Percentiles rank a stretch among this genome's conserved stretches.
Evolutionary conservation across 2,888 invertebrate genomes (phyloP).

Genomic region (Drosophila cracens): DNA sequence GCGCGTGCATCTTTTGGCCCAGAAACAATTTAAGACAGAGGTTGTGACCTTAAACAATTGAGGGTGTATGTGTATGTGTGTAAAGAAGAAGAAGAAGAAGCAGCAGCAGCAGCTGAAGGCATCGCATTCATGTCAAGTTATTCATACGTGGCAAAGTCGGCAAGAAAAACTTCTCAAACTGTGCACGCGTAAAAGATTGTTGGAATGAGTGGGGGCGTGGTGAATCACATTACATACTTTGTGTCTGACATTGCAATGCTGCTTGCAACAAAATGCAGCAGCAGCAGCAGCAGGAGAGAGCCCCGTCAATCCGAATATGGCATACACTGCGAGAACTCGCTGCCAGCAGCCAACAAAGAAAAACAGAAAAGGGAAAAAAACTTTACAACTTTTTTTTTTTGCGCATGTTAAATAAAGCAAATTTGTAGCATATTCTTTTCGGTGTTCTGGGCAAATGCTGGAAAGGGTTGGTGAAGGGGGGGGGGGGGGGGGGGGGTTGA

Average conservation of each 20-base stretch:
- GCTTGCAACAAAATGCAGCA: constrained; percentile 20
- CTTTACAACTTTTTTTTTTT: constrained; percentile 70
- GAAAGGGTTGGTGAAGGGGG: not conserved
- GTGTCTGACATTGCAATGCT: constrained; percentile 49
- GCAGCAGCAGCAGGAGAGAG: not conserved
- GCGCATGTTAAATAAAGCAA: constrained; percentile 74
- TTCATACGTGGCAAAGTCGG: constrained; percentile 58
- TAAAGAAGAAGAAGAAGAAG: not conserved
- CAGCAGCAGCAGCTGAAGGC: not conserved
- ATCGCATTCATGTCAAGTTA: constrained; percentile 52
- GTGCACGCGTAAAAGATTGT: constrained; percentile 11
- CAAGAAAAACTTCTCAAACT: constrained; percentile 36
- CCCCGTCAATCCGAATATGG: constrained; percentile 1
- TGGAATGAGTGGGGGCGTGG: not conserved
- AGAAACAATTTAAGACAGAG: constrained; percentile 41
- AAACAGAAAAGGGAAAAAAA: constrained; percentile 25
- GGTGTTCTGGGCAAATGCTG: constrained; percentile 21
- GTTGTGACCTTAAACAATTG: constrained; percentile 43
- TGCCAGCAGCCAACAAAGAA: not conserved
- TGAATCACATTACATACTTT: constrained; percentile 65
- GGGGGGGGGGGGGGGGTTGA: rapidly evolving
- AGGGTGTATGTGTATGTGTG: not conserved
- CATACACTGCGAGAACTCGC: not conserved
- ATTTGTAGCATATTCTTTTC: constrained; percentile 70
- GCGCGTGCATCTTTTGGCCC: constrained; percentile 54